Base-by-base conservation (phyloP, 1,140 invertebrate species). In the Phenacoccus solenopsis region DNA sequence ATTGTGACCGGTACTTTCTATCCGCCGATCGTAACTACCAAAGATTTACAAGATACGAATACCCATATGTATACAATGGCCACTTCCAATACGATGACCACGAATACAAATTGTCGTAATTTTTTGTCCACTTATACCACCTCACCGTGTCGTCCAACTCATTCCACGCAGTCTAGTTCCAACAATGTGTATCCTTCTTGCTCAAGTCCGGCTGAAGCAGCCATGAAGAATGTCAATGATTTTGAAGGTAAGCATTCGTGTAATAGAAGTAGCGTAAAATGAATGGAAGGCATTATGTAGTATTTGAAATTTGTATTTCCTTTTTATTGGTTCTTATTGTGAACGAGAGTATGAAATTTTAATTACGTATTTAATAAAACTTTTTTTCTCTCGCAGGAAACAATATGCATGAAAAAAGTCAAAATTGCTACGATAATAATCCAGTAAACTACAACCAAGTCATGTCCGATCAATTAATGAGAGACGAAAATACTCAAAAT, bases 11-110 rank as follows among this genome's bases (percentile, higher is more conserved):
- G 89, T 20, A 91, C 90, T 28, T 92, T 90, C 80, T 91, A 90
- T 78, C 90, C 90, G 13, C 90, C 90, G 0, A 87, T 91, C 0
- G 88, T 89, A 0, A 89, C 88, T 10, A 86, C 87, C 20, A 88
- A 90, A 75, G 88, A 90, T 75, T 87, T 89, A 74, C 38, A 49
- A 49, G 84, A 86, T 75, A 75, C 71, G 24, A 69, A 72, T 7
- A 28, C 28, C 28, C 30, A 71, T 21, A 57, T 70, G 61, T 73
- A 71, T 56, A 57, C 70, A 7, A 25, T 68, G 22, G 28, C 30
- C 21, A 67, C 64, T 67, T 69, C 72, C 13, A 38, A 30, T 13
- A 24, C 70, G 49, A 49, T 56, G 24, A 32, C 69, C 30, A 25
- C 10, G 5, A 64, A 64, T 16, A 9, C 59, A 3, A 71, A 70